Conservation (phyloP, 2,113 vertebrate species). For the Gymnogyps californianus region DNA sequence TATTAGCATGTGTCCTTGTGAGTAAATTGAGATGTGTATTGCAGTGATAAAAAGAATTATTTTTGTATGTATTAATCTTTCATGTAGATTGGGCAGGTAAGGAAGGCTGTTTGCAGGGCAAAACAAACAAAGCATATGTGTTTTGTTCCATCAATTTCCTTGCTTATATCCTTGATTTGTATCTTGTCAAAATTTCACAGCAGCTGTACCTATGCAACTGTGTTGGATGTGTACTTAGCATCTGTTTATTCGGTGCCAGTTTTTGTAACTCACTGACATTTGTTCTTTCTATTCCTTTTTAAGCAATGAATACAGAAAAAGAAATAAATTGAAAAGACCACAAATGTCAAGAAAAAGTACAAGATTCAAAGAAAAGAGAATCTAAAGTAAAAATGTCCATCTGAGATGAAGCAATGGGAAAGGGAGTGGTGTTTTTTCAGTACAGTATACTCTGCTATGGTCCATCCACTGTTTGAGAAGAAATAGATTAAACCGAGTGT, state of each 20-base stretch:
- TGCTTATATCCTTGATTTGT: neutral
- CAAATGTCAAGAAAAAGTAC: neutral
- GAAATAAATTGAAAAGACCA: neutral
- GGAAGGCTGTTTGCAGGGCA: neutral
- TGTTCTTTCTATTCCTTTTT: neutral
- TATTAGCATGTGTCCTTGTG: neutral
- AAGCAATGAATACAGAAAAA: neutral
- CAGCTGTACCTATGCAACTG: neutral
- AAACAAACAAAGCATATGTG: neutral
- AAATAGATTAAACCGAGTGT: neutral
- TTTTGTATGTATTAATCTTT: neutral
- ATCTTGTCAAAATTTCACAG: neutral
- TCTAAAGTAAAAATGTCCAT: neutral
- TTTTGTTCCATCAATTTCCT: neutral
- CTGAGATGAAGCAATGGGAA: neutral
- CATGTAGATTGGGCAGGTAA: neutral
- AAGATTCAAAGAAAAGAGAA: neutral
- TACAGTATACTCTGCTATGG: neutral
- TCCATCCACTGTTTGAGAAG: neutral
- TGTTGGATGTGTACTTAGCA: neutral
- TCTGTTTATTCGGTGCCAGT: neutral
- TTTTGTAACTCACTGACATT: neutral
- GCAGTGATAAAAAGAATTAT: neutral
- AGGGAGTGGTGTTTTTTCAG: neutral
- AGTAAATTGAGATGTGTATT: neutral